Conservation (phyloP, 2,888 invertebrate species). For the Diadegma fenestrale region DNA sequence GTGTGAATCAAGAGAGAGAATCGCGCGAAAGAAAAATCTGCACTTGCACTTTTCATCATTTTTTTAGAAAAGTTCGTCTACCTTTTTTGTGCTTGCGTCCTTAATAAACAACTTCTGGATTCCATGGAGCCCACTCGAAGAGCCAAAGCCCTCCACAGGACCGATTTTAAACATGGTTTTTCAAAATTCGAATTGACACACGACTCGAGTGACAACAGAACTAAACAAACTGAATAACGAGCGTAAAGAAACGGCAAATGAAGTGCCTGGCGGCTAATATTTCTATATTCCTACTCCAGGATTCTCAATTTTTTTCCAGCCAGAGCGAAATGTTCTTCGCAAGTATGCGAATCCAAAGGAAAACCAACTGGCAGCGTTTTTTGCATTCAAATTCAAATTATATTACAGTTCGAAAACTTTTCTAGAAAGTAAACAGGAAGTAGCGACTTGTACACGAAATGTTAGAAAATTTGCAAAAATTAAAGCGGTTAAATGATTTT, state of each 20-base stretch:
- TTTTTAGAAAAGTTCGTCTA: no score
- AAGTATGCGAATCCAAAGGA: no score
- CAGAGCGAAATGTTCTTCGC: not conserved
- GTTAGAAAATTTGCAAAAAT: no score
- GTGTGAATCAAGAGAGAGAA: not conserved
- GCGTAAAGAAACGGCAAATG: constrained; percentile 30
- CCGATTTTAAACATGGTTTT: constrained; percentile 42
- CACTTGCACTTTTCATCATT: not conserved
- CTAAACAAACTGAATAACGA: constrained; percentile 3
- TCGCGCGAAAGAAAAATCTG: not conserved
- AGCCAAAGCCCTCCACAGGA: constrained; percentile 1
- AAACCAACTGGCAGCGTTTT: no score
- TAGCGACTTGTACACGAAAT: no score
- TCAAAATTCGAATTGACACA: constrained; percentile 66
- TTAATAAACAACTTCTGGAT: no score
- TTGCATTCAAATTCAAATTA: no score
- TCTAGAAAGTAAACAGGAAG: no score
- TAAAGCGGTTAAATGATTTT: no score
- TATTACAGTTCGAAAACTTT: no score
- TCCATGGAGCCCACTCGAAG: no score
- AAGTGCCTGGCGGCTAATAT: constrained; percentile 16
- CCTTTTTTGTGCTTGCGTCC: not conserved
- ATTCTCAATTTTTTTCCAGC: constrained; percentile 3
- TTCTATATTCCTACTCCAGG: not conserved
- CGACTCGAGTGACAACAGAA: constrained; percentile 29